phyloP scores from a whole-genome alignment of 2,797 vertebrate genomes.

The Molossus alvarezi region DNA sequence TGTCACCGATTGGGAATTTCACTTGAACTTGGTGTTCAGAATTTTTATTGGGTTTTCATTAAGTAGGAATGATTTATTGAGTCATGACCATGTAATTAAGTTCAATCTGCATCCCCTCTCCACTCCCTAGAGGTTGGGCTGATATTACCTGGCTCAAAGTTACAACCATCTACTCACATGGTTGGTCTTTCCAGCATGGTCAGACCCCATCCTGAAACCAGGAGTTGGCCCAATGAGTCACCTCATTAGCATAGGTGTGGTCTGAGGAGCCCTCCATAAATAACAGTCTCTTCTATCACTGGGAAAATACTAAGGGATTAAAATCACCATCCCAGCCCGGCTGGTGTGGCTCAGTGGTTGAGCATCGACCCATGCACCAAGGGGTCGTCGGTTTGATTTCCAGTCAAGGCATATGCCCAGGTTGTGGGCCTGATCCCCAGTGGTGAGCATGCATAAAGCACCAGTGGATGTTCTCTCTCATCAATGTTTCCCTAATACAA shows the following conservation, averaged over 20 bases:
- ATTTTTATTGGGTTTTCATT: neutral
- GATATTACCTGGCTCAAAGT: neutral
- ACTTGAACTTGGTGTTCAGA: neutral
- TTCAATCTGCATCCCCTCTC: neutral
- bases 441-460: too few relatives aligned
- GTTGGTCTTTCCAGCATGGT: neutral
- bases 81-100: neutral
- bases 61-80: neutral
- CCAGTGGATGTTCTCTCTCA: too few relatives aligned
- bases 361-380: too few relatives aligned
- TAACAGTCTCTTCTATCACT: neutral
- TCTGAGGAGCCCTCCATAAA: neutral
- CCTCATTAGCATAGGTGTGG: neutral
- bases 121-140: neutral
- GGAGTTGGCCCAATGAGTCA: neutral
- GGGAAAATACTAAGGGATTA: neutral
- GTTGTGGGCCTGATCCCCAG: too few relatives aligned
- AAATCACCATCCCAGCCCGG: neutral
- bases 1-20: neutral
- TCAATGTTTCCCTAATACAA: neutral
- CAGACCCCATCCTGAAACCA: neutral
- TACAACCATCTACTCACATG: neutral
- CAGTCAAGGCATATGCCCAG: too few relatives aligned
- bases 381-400: too few relatives aligned
- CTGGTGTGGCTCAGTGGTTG: too few relatives aligned